Evolutionary conservation across 2,797 vertebrate genomes (phyloP).

Genomic region (Petrocephalus schoutedeni): DNA sequence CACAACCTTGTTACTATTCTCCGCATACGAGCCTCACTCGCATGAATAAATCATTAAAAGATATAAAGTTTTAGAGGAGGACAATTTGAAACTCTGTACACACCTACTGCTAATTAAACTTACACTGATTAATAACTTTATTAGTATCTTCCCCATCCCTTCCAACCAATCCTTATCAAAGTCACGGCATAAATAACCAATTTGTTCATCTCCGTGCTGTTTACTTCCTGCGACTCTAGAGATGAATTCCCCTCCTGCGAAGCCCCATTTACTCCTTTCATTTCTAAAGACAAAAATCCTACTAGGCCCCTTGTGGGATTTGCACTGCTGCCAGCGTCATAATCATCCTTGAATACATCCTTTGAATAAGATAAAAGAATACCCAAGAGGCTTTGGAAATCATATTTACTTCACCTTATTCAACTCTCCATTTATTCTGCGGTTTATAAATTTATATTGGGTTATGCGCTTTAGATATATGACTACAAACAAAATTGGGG

Average conservation of each 20-base stretch:
- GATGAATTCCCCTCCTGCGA: constrained; percentile 1
- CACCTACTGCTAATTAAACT: constrained; percentile 17
- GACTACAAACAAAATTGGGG: not conserved
- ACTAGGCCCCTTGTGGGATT: constrained; percentile 6
- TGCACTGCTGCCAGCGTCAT: constrained; percentile 1
- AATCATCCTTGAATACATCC: constrained; percentile 20
- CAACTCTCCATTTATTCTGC: constrained; percentile 10
- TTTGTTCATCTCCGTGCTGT: constrained; percentile 17
- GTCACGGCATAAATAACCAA: constrained; percentile 12
- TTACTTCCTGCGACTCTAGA: constrained; percentile 15
- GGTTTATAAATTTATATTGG: constrained; percentile 13
- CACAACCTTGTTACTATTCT: not conserved
- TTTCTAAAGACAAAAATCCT: constrained; percentile 16
- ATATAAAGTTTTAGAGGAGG: constrained; percentile 14
- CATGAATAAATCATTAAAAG: not conserved
- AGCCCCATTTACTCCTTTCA: constrained; percentile 15
- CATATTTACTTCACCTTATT: constrained; percentile 19
- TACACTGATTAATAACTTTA: constrained; percentile 18
- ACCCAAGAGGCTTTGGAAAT: constrained; percentile 4
- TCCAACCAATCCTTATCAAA: constrained; percentile 10
- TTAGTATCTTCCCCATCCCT: constrained; percentile 7
- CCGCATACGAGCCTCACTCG: not conserved
- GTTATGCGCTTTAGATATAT: not conserved
- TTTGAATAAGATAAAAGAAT: constrained; percentile 22
- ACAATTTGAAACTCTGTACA: not conserved